Conservation (phyloP, 2,888 invertebrate genomes). For the Caenorhabditis japonica region DNA sequence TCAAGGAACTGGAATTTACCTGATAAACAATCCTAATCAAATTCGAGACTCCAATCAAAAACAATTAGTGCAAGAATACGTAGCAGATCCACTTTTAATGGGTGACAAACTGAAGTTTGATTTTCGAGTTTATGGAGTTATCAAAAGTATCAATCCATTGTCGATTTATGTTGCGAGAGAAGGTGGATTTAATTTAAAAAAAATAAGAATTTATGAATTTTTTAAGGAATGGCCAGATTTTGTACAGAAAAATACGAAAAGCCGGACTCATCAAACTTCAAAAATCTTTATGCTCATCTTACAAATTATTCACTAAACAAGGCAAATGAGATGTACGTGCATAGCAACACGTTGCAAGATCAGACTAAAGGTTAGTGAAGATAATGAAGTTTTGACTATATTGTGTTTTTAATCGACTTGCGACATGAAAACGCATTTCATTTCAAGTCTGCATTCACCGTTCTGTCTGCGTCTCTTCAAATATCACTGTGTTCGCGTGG, state of each 20-base stretch:
- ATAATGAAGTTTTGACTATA: too few species aligned
- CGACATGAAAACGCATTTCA: too few species aligned
- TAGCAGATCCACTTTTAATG: constrained; percentile 78
- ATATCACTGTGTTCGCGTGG: too few species aligned
- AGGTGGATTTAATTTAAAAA: constrained; percentile 67
- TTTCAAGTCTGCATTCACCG: too few species aligned
- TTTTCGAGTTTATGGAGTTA: constrained; percentile 79
- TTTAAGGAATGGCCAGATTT: constrained; percentile 78
- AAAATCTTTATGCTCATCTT: constrained; percentile 79
- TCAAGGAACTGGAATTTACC: constrained; percentile 80
- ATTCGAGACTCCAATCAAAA: constrained; percentile 74
- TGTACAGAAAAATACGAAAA: constrained; percentile 79
- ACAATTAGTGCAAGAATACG: constrained; percentile 78
- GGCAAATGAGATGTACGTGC: constrained; percentile 78
- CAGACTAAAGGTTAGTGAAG: constrained; percentile 70
- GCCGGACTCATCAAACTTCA: constrained; percentile 79
- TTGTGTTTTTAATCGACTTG: too few species aligned
- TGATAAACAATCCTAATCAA: constrained; percentile 78
- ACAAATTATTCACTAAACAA: constrained; percentile 81
- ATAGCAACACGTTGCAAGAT: constrained; percentile 72
- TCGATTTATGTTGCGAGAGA: constrained; percentile 77
- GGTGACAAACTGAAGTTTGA: constrained; percentile 79
- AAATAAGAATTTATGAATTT: not conserved
- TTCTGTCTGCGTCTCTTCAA: too few species aligned
- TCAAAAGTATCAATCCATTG: constrained; percentile 79